These are phyloP conservation scores for Ceratina japonica DNA, from an alignment of 1,140 invertebrate species.

Conservation along the genomic window DNA sequence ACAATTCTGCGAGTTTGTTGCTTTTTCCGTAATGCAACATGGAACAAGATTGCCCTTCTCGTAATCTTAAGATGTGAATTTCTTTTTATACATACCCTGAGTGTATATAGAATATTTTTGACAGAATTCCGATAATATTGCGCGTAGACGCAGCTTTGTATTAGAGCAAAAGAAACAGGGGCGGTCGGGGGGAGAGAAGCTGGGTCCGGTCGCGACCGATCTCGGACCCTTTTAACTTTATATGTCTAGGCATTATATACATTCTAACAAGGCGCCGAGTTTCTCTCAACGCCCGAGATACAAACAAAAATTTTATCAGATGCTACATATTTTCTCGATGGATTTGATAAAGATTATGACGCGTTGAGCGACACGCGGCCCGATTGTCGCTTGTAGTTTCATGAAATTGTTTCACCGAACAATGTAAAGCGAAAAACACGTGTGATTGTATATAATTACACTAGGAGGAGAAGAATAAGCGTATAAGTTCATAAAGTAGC, in stretches of 20 bases:
- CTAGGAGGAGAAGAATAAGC: slow-evolving; percentile 36
- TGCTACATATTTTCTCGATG: slow-evolving; percentile 54
- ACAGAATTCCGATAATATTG: slow-evolving; percentile 51
- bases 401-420: slow-evolving; percentile 53
- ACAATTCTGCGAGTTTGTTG: slow-evolving; percentile 1
- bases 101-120: slow-evolving; percentile 64
- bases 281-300: slow-evolving; percentile 45
- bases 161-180: slow-evolving; percentile 23
- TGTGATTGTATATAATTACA: slow-evolving; percentile 70
- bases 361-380: slow-evolving; percentile 53
- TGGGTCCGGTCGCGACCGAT: slow-evolving; percentile 24
- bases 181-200: slow-evolving; percentile 7
- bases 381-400: slow-evolving; percentile 61
- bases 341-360: slow-evolving; percentile 41
- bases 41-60: neutral
- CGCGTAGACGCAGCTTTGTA: slow-evolving; percentile 56
- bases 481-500: slow-evolving; percentile 61
- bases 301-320: slow-evolving; percentile 44
- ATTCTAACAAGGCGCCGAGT: slow-evolving; percentile 48
- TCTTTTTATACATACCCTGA: slow-evolving; percentile 36
- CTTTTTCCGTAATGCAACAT: neutral
- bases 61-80: slow-evolving; percentile 39
- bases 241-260: slow-evolving; percentile 67
- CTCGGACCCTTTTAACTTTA: slow-evolving; percentile 62
- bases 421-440: slow-evolving; percentile 45